A percentile compares a stretch with the other conserved stretches of the same genome.
These are phyloP conservation scores for Globia sparganii DNA, from an alignment of 2,888 invertebrate genomes.

Conservation along the genomic window DNA sequence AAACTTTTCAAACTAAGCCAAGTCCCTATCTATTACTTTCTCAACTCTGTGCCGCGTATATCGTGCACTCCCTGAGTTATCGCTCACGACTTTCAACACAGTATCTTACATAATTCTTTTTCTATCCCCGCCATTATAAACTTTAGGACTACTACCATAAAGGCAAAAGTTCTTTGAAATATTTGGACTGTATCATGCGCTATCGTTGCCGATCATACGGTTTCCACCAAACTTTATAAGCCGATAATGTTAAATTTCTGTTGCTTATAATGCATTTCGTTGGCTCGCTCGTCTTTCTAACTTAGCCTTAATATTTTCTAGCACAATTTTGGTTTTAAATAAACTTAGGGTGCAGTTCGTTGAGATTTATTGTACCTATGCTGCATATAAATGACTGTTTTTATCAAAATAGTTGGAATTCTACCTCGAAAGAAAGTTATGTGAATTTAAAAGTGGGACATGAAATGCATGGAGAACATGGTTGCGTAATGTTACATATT, in stretches of 20 bases:
- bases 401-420: constrained; percentile 37
- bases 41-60: constrained; percentile 62
- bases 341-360: constrained; percentile 44
- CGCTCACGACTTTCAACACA: constrained; percentile 65
- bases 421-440: constrained; percentile 11
- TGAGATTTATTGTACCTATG: constrained; percentile 44
- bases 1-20: constrained; percentile 46
- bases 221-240: constrained; percentile 65
- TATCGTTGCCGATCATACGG: constrained; percentile 58
- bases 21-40: constrained; percentile 60
- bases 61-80: constrained; percentile 65
- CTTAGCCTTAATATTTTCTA: constrained; percentile 54
- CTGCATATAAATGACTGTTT: constrained; percentile 44
- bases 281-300: constrained; percentile 49
- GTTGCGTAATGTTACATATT: constrained; percentile 10
- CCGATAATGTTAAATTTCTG: constrained; percentile 68
- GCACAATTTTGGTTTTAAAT: constrained; percentile 54
- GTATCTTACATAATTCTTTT: constrained; percentile 60
- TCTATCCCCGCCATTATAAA: constrained; percentile 42
- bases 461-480: neutral
- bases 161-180: constrained; percentile 50
- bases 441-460: constrained; percentile 25
- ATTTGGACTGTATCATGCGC: constrained; percentile 34
- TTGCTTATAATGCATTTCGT: constrained; percentile 65
- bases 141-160: constrained; percentile 44